phyloP scores from a whole-genome alignment of 2,888 invertebrate species.

The Halocaridina rubra region DNA sequence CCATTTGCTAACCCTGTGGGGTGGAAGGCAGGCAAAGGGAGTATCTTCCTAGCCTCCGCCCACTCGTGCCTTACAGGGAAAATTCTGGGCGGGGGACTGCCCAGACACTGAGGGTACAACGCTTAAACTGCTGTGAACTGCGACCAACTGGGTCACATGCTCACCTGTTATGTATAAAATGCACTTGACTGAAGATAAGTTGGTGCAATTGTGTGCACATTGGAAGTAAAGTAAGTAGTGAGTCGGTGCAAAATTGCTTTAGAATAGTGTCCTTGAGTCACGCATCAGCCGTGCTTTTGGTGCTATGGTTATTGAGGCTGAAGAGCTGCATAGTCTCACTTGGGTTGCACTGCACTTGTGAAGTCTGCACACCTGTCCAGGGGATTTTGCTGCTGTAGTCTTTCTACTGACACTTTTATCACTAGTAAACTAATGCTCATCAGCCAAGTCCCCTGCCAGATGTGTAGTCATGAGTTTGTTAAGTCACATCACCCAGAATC shows the following conservation, averaged over 20 bases:
- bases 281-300: constrained; percentile 60
- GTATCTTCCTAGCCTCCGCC: constrained; percentile 44
- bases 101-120: constrained; percentile 59
- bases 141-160: constrained; percentile 44
- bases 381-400: constrained; percentile 24
- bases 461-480: constrained; percentile 42
- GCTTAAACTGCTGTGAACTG: constrained; percentile 56
- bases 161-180: constrained; percentile 48
- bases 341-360: constrained; percentile 57
- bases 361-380: constrained; percentile 38
- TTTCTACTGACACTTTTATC: too few relatives aligned
- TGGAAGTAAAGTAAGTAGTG: constrained; percentile 49
- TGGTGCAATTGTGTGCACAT: constrained; percentile 40
- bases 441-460: constrained; percentile 38
- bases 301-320: constrained; percentile 52
- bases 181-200: constrained; percentile 45
- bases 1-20: constrained; percentile 55
- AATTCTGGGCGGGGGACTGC: constrained; percentile 54
- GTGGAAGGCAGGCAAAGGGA: constrained; percentile 60
- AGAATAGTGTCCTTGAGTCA: constrained; percentile 56
- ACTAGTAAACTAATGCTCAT: constrained; percentile 3
- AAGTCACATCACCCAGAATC: constrained; percentile 59
- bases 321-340: constrained; percentile 41
- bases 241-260: constrained; percentile 57
- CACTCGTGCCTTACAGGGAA: constrained; percentile 58